Conservation (phyloP, 2,113 vertebrate genomes). For the Piprites chloris region DNA sequence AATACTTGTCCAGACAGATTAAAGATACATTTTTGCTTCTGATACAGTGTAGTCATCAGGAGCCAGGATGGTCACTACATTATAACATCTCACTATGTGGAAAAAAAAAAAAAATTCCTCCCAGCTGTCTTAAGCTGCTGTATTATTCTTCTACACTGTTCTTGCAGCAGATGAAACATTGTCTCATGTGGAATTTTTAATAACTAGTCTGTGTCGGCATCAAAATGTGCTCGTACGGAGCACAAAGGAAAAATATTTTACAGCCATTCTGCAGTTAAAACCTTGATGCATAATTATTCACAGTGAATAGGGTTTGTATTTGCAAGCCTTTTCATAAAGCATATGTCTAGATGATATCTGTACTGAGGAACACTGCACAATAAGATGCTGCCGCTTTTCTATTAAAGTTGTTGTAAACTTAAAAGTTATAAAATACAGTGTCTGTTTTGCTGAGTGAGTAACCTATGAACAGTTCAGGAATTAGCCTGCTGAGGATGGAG, state of each 20-base stretch:
- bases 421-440: not conserved
- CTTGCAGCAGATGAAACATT: not conserved
- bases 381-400: constrained; percentile 21
- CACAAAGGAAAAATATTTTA: constrained; percentile 61
- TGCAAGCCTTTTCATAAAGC: constrained; percentile 20
- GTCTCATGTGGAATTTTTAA: constrained; percentile 51
- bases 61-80: not conserved
- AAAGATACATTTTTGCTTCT: not conserved
- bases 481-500: not conserved
- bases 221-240: not conserved
- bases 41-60: not conserved
- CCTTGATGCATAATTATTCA: constrained; percentile 66
- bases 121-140: not conserved
- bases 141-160: not conserved
- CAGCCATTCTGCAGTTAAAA: not conserved
- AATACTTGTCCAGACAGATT: not conserved
- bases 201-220: constrained; percentile 47
- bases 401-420: not conserved
- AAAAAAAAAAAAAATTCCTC: not conserved
- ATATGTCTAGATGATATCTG: constrained; percentile 8
- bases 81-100: not conserved
- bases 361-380: constrained; percentile 23
- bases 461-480: not conserved
- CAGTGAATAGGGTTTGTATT: constrained; percentile 51
- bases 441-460: not conserved